Percentiles rank a stretch among this genome's conserved stretches.
Conservation (phyloP, 2,113 vertebrate genomes). For the Chroicocephalus ridibundus region DNA sequence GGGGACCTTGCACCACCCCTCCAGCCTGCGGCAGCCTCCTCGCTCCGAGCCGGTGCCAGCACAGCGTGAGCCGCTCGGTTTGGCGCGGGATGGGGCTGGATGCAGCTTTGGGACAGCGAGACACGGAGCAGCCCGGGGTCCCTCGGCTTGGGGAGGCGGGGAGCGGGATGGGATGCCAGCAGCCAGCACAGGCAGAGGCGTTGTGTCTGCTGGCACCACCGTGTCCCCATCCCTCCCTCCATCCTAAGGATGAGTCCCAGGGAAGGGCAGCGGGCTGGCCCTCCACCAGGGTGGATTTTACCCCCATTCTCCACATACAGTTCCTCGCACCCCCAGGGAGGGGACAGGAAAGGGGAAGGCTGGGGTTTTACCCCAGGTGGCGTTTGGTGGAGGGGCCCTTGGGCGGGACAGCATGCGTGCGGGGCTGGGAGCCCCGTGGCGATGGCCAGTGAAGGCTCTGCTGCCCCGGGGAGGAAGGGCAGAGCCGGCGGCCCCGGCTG, state of each 20-base stretch:
- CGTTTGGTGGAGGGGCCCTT: neutral
- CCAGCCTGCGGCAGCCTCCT: neutral
- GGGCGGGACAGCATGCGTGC: rapidly evolving
- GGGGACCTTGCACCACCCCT: constrained; percentile 38
- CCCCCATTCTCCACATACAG: neutral
- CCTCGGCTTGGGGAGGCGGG: rapidly evolving
- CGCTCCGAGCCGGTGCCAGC: neutral
- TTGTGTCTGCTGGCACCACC: neutral
- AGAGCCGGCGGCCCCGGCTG: neutral
- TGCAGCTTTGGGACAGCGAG: neutral
- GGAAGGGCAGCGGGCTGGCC: neutral
- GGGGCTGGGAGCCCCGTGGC: rapidly evolving
- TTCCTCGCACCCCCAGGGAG: neutral
- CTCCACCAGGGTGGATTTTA: neutral
- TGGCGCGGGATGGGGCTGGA: neutral
- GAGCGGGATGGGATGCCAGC: neutral
- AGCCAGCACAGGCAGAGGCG: neutral
- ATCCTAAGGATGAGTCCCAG: neutral
- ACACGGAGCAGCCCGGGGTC: neutral
- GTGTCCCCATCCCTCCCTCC: neutral
- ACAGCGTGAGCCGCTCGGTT: neutral
- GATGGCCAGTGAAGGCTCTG: rapidly evolving
- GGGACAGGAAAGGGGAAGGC: rapidly evolving
- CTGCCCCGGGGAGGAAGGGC: neutral
- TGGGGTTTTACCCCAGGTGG: neutral